Conservation (phyloP, 37 sponge, comb jelly and placozoan species). For the Eunapius fragilis region DNA sequence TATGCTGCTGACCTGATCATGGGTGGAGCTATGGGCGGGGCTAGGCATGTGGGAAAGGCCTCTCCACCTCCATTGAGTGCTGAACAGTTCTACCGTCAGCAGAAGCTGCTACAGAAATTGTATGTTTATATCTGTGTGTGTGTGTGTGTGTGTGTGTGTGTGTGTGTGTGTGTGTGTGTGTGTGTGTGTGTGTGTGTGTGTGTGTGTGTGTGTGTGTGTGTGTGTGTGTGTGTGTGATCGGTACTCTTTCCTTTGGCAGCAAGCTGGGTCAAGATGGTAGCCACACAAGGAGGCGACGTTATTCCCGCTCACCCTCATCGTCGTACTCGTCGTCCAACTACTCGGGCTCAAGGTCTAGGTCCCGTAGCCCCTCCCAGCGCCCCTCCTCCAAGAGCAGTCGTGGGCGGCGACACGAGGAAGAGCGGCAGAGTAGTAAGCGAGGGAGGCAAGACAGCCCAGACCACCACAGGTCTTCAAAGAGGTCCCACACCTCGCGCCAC, state of each 20-base stretch:
- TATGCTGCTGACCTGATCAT: conserved; percentile 35
- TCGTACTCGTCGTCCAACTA: background rate
- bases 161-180: conserved; percentile 18
- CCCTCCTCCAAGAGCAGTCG: background rate
- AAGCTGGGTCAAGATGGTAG: background rate
- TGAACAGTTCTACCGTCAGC: conserved; percentile 77
- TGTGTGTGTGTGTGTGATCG: conserved; percentile 7
- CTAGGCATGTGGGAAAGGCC: background rate
- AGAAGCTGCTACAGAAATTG: conserved; percentile 46
- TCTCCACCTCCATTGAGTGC: conserved; percentile 59
- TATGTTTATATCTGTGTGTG: conserved; percentile 12
- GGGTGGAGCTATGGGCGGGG: conserved; percentile 2
- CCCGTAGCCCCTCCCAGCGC: background rate
- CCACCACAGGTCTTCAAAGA: background rate
- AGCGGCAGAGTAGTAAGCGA: background rate
- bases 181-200: conserved; percentile 18
- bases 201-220: background rate
- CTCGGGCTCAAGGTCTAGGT: background rate
- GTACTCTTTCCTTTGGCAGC: background rate
- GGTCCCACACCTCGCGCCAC: background rate
- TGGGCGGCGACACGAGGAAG: background rate
- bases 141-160: conserved; percentile 4
- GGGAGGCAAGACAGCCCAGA: background rate
- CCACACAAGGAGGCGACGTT: background rate
- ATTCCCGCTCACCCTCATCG: background rate